Base-by-base conservation (phyloP, 2,888 invertebrate species). In the Lycaena phlaeas region DNA sequence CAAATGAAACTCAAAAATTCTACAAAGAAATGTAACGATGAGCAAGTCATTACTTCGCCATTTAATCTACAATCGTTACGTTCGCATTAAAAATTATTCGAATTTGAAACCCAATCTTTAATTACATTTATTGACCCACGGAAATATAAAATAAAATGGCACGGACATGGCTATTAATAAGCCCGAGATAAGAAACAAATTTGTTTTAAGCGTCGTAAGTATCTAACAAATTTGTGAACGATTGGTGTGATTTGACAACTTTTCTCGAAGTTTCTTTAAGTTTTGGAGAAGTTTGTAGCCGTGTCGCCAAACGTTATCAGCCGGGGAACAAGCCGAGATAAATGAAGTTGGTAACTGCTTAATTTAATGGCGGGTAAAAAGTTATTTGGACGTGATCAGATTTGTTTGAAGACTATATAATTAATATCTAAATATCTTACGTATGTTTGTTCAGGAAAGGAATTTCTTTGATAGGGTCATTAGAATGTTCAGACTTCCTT, bases 311-410 rank as follows among this genome's bases (percentile, higher is more conserved):
- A 70, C 71, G 71, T 81, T 81, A 81, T 78, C 81, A 69, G 64
- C 70, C 62, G 66, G 76, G 78, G 76, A 78, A 75, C 78, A 78
- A 71, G 71, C 71, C 62, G 74, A 81, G 81, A 79, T 82, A 81
- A 82, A 81, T 79, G 72, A 81, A 81, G 73, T 78, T 79, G 69
- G 71, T 69, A 75, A 72, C 73, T 77, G 77, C 75, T 74, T 78
- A 78, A 81, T 79, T 81, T 79, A 79, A 78, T 78, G 74, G 74
- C 58, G 62, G 63, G 68, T 59, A 66, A 70, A 72, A 75, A 79
- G 74, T 77, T 76, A 60, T 56, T 61, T 56, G 64, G 65, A 73
- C 76, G 75, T 73, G 77, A 71, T 73, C 70, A 67, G 70, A 67
- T 43, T 34, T 17, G 18, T 34, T 34, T 17, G 34, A 22, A 22